These are phyloP conservation scores for Ditula angustiorana DNA, from an alignment of 2,888 invertebrate genomes.

Conservation along the genomic window DNA sequence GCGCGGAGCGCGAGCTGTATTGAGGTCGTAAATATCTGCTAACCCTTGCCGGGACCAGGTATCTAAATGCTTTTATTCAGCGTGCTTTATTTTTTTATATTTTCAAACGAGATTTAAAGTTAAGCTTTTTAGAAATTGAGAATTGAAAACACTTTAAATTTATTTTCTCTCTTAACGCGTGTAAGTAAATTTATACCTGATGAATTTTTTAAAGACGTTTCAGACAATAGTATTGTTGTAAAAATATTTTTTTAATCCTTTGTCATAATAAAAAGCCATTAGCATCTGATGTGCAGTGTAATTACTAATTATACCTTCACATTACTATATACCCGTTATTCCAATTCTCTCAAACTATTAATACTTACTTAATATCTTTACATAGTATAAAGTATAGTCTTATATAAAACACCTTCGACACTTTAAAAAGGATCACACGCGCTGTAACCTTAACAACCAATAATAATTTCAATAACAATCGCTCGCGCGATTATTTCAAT, in stretches of 20 bases:
- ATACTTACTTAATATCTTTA: no score
- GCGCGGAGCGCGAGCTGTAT: constrained; percentile 55
- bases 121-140: background rate
- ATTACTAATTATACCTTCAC: no score
- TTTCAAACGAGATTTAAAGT: constrained; percentile 18
- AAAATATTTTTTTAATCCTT: background rate
- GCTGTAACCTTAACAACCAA: background rate
- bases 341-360: no score
- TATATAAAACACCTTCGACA: background rate
- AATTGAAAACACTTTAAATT: background rate
- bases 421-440: background rate
- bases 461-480: constrained; percentile 21
- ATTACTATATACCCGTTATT: no score
- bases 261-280: no score
- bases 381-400: background rate
- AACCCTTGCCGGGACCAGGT: constrained; percentile 68
- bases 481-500: constrained; percentile 67
- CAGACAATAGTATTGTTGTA: background rate
- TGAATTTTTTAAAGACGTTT: no score
- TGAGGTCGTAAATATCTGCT: constrained; percentile 63
- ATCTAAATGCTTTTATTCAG: constrained; percentile 54
- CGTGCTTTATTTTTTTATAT: constrained; percentile 41
- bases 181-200: no score
- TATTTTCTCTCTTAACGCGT: no score
- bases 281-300: no score